These are phyloP conservation scores for Salvelinus sp. DNA, from an alignment of 2,113 vertebrate genomes.

Conservation along the genomic window DNA sequence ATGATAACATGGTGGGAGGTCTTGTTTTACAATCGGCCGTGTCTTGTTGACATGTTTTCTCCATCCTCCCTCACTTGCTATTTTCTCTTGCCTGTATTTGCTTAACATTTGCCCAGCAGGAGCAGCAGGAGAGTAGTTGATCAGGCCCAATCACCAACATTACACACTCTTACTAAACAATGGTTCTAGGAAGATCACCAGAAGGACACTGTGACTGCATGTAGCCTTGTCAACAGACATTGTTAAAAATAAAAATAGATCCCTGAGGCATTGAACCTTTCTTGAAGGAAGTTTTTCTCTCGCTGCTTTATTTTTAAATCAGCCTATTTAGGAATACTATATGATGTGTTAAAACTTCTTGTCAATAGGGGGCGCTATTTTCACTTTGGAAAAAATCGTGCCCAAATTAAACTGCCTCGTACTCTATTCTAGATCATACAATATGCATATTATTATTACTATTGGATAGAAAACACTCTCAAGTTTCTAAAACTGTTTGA, in stretches of 20 bases:
- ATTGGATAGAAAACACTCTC: no score
- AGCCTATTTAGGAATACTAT: no score
- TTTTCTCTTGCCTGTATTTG: background rate
- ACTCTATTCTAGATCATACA: no score
- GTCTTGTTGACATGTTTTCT: constrained; percentile 53
- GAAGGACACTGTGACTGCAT: background rate
- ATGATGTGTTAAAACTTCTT: no score
- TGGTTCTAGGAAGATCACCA: constrained; percentile 22
- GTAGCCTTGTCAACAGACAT: background rate
- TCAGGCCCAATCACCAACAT: background rate
- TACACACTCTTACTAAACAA: background rate
- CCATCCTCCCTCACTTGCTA: background rate
- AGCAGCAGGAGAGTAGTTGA: background rate
- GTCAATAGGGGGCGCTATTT: no score
- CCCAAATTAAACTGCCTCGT: no score
- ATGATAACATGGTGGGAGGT: constrained; percentile 29
- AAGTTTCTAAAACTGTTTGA: no score
- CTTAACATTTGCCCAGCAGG: background rate
- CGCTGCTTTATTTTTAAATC: no score
- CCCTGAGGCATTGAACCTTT: background rate
- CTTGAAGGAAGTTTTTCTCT: no score
- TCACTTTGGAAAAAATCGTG: no score
- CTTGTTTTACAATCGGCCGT: constrained; percentile 50
- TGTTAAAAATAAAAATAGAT: background rate
- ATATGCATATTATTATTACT: no score